Percentiles rank a stretch among this genome's conserved stretches.
Evolutionary conservation across 2,888 invertebrate species (phyloP).

Genomic region (Harmothoe impar): DNA sequence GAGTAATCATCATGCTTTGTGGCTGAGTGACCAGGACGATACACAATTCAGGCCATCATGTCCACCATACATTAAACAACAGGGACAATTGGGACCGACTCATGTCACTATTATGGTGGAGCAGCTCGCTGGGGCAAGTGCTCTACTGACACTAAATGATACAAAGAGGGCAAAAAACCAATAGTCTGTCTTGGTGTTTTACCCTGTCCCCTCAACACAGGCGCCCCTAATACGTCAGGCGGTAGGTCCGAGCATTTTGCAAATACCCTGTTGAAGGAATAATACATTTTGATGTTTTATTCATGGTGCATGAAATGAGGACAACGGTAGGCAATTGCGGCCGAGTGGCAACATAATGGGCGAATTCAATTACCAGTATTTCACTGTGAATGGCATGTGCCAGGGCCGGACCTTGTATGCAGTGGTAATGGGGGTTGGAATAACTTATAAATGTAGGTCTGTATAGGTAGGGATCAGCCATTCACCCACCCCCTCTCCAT

Average conservation of each 20-base stretch:
- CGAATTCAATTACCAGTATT: conserved; percentile 47
- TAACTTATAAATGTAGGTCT: conserved; percentile 3
- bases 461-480: background rate
- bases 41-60: conserved; percentile 48
- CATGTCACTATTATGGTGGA: background rate
- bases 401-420: background rate
- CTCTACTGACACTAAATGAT: conserved; percentile 51
- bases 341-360: conserved; percentile 41
- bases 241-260: background rate
- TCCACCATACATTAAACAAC: conserved; percentile 46
- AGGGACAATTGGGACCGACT: conserved; percentile 27
- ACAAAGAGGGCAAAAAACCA: conserved; percentile 33
- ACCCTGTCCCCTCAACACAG: background rate
- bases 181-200: conserved; percentile 38
- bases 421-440: conserved; percentile 13
- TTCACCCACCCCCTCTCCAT: no score
- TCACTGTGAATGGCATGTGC: conserved; percentile 46
- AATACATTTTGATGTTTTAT: conserved; percentile 48
- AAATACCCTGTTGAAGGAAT: conserved; percentile 17
- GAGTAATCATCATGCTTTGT: conserved; percentile 19
- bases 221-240: background rate
- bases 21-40: background rate
- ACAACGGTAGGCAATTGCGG: conserved; percentile 21
- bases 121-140: background rate
- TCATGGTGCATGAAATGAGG: conserved; percentile 49